Evolutionary conservation across 2,888 invertebrate genomes (phyloP).

Genomic region (Diarsia rubi): DNA sequence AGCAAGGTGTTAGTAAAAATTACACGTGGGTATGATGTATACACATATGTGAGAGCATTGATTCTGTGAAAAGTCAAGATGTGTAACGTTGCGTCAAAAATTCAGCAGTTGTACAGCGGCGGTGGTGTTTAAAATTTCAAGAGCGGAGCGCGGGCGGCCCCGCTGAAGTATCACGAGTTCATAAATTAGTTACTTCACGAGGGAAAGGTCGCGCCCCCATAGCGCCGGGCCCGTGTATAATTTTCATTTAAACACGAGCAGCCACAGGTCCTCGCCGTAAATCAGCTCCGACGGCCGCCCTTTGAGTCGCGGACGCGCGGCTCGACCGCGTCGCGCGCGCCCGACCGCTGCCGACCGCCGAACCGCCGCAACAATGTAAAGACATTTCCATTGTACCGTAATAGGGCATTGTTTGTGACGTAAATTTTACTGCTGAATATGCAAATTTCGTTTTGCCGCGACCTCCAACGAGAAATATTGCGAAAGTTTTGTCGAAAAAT

Average conservation of each 20-base stretch:
- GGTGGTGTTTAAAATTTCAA: slow-evolving; percentile 86
- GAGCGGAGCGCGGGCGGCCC: slow-evolving; percentile 82
- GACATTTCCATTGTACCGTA: slow-evolving; percentile 89
- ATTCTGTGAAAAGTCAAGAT: slow-evolving; percentile 76
- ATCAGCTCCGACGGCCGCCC: slow-evolving; percentile 84
- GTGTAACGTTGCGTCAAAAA: slow-evolving; percentile 80
- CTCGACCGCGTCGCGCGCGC: slow-evolving; percentile 61
- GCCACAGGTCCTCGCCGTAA: slow-evolving; percentile 87
- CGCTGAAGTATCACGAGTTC: slow-evolving; percentile 85
- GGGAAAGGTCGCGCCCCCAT: slow-evolving; percentile 84
- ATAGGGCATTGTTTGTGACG: slow-evolving; percentile 89
- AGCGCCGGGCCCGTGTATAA: slow-evolving; percentile 84
- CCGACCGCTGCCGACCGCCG: slow-evolving; percentile 53
- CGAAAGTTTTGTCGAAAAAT: slow-evolving; percentile 87
- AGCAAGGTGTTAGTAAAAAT: slow-evolving; percentile 5
- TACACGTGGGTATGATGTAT: slow-evolving; percentile 37
- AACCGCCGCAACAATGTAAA: slow-evolving; percentile 85
- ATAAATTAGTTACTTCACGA: slow-evolving; percentile 89
- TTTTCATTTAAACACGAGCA: slow-evolving; percentile 88
- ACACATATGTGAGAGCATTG: slow-evolving; percentile 69
- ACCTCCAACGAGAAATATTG: slow-evolving; percentile 87
- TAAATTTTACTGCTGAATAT: slow-evolving; percentile 89
- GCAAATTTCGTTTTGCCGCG: slow-evolving; percentile 86
- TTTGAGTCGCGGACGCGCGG: slow-evolving; percentile 72
- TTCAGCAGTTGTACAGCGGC: slow-evolving; percentile 80